Base-by-base conservation (phyloP, 1,140 invertebrate species). In the Aradophagus sp. region DNA sequence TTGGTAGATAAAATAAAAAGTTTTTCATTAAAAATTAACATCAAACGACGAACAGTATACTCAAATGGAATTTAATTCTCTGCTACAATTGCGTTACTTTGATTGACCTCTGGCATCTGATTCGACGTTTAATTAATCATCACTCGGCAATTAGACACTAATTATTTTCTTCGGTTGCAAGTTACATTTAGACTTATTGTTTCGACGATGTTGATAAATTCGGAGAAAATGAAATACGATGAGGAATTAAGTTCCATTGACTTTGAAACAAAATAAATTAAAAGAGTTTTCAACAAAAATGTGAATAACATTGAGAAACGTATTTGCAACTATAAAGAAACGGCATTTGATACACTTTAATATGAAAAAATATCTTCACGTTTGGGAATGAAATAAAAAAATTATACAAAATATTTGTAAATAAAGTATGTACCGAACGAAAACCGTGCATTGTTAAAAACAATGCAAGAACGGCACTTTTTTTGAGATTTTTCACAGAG, bases 361-460 rank as follows among this genome's bases (percentile, higher is more conserved):
- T 59, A 59, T 39, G 47, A 15, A 26, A 2, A 27, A 45, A 59
- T 39, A 59, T 48, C 34, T 47, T 34, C 20, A 39, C 44, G 36
- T 38, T 11, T 27, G 41, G 36, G 15, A 11, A 13, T n/a, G 39
- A 45, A 16, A 59, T 47, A 48, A 59, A 59, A 58, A 59, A 35
- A 17, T 26, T 45, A 58, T 58, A 58, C 45, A 29, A 35, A 36
- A 58, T 58, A 58, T 58, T 58, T 58, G 41, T 36, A 45, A 58
- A 58, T 58, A 58, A 58, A 58, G 29, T 56, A 56, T 45, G 32
- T 29, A 32, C 39, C 20, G 19, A 34, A 45, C 31, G 8, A 36
- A 58, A 58, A 58, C 27, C 29, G 38, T 45, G 32, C 41, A 45
- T 45, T 45, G 38, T 58, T 26, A n/a, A 32, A 45, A 58, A 58